Evolutionary conservation across 2,888 invertebrate genomes (phyloP).

Genomic region (Leptopilina drosophilae): DNA sequence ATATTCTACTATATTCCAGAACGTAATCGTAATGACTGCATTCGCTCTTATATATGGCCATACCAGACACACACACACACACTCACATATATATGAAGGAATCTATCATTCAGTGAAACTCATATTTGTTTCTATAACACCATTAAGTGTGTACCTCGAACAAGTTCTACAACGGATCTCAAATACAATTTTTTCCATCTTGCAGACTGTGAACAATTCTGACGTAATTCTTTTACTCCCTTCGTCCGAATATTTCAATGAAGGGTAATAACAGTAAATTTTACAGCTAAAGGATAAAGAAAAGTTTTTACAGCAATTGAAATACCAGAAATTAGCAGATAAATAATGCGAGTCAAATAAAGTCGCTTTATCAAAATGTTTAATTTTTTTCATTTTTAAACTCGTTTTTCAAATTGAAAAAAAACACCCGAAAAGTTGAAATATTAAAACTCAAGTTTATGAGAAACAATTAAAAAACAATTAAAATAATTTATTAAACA

Average conservation of each 20-base stretch:
- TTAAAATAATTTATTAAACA: too few relatives aligned
- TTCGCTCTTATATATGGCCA: constrained; percentile 21
- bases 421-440: too few relatives aligned
- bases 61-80: background rate
- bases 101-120: constrained; percentile 26
- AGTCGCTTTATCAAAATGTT: too few relatives aligned
- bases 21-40: constrained; percentile 17
- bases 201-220: background rate
- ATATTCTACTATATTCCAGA: constrained; percentile 1
- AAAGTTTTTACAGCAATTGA: too few relatives aligned
- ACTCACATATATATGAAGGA: background rate
- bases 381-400: too few relatives aligned
- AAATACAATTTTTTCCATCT: constrained; percentile 4
- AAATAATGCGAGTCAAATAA: too few relatives aligned
- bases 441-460: too few relatives aligned
- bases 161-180: constrained; percentile 7
- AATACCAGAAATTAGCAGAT: too few relatives aligned
- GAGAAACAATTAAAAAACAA: too few relatives aligned
- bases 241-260: background rate
- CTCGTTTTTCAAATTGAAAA: too few relatives aligned
- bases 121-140: constrained; percentile 26
- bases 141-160: background rate
- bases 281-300: too few relatives aligned
- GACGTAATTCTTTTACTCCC: background rate
- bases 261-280: too few relatives aligned